phyloP scores from a whole-genome alignment of 2,113 vertebrate species.

The Eurypyga helias region DNA sequence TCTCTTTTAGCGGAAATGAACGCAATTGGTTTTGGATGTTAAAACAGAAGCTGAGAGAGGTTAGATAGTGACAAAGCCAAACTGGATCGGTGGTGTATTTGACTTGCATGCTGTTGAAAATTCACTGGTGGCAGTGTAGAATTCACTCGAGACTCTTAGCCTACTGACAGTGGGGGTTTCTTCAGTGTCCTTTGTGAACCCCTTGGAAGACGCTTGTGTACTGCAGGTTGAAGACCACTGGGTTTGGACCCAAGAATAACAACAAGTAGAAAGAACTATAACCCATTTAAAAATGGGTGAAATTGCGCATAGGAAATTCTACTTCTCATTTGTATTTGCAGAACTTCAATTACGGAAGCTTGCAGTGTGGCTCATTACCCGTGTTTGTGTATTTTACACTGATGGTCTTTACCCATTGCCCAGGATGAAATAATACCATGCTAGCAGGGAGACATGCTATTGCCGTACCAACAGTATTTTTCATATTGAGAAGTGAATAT shows the following conservation, averaged over 20 bases:
- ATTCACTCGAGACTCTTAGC: neutral
- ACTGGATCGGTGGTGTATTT: neutral
- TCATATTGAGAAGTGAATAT: neutral
- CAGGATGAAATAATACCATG: neutral
- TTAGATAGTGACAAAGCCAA: neutral
- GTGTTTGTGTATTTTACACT: neutral
- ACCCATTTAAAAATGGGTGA: neutral
- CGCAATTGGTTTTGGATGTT: neutral
- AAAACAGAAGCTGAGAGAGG: neutral
- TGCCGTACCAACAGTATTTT: neutral
- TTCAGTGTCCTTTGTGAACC: accelerated
- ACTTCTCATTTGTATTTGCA: neutral
- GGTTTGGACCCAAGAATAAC: neutral
- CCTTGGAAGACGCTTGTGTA: neutral
- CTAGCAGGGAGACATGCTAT: neutral
- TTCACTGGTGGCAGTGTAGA: neutral
- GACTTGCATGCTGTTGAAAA: neutral
- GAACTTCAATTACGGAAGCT: neutral
- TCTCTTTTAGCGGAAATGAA: accelerated
- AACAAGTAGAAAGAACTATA: neutral
- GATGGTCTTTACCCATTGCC: neutral
- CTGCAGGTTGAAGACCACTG: neutral
- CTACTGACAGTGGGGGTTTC: neutral
- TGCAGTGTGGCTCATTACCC: neutral
- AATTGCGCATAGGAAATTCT: neutral